Conservation (phyloP, 1,140 invertebrate species). For the Penaeus chinensis region DNA sequence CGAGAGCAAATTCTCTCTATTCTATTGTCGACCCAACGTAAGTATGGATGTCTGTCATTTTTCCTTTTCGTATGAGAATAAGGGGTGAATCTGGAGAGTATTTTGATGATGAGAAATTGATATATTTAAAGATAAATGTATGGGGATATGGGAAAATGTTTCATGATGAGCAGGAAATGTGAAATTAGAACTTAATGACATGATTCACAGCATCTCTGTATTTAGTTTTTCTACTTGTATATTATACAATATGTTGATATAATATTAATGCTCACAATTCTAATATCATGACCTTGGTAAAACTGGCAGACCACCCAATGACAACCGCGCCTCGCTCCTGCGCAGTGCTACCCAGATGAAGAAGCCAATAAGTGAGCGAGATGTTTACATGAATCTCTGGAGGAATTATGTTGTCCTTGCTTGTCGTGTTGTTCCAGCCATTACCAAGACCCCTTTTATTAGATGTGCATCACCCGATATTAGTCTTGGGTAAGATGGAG, state of each 20-base stretch:
- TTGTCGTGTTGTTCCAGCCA: conserved; percentile 89
- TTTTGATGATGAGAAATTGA: too few relatives aligned
- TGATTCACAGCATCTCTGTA: too few relatives aligned
- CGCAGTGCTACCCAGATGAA: conserved; percentile 78
- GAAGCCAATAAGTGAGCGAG: conserved; percentile 90
- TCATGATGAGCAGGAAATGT: too few relatives aligned
- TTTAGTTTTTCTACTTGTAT: too few relatives aligned
- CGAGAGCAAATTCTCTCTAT: conserved; percentile 88
- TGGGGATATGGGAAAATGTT: too few relatives aligned
- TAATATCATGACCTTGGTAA: conserved; percentile 55
- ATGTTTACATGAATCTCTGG: conserved; percentile 94
- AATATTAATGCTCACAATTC: too few relatives aligned
- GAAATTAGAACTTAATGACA: too few relatives aligned
- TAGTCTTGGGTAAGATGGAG: conserved; percentile 60
- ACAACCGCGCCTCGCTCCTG: conserved; percentile 93
- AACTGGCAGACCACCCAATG: conserved; percentile 87
- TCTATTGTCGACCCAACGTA: conserved; percentile 93
- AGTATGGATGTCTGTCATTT: conserved; percentile 43
- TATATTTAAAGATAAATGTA: too few relatives aligned
- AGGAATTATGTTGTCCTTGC: conserved; percentile 96
- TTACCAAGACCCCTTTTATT: conserved; percentile 77
- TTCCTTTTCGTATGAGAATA: conserved; percentile 16
- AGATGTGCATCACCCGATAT: conserved; percentile 93
- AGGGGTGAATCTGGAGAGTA: too few relatives aligned
- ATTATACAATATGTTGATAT: too few relatives aligned